phyloP scores from a whole-genome alignment of 2,888 invertebrate genomes.

The Oxyscelio sp. region DNA sequence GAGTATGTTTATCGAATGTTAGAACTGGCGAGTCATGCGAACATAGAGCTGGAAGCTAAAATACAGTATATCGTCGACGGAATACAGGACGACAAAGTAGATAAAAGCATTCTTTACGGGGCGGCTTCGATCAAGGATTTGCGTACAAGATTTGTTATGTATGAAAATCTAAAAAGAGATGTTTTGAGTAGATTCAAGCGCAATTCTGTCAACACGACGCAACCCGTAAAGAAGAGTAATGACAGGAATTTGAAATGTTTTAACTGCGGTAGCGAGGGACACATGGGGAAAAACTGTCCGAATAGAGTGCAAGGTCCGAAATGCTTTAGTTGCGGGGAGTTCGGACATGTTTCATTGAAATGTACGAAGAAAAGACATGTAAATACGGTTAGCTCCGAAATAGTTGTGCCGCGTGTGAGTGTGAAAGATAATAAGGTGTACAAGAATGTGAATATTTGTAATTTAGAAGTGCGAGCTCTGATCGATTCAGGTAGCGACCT shows the following conservation, averaged over 20 bases:
- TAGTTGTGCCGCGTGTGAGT: not conserved
- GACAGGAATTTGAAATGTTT: not conserved
- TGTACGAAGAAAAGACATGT: slow-evolving; percentile 2
- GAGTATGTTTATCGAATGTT: slow-evolving; percentile 40
- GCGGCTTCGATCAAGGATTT: slow-evolving; percentile 10
- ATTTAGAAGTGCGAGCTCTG: too few relatives aligned
- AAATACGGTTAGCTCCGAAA: not conserved
- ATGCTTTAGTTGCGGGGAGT: slow-evolving; percentile 31
- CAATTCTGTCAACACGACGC: not conserved
- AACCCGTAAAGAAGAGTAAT: not conserved
- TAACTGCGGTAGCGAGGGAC: slow-evolving; percentile 16
- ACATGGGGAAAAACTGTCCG: slow-evolving; percentile 38
- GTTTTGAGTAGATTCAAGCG: not conserved
- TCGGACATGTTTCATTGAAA: slow-evolving; percentile 25
- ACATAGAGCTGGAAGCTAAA: slow-evolving; percentile 41
- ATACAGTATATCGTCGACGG: too few relatives aligned
- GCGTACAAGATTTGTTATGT: slow-evolving; percentile 1
- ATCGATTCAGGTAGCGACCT: too few relatives aligned
- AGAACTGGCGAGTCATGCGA: slow-evolving; percentile 36
- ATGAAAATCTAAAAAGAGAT: slow-evolving; percentile 1
- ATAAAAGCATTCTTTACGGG: slow-evolving; percentile 16
- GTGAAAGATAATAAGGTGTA: slow-evolving; percentile 3
- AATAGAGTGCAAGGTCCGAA: slow-evolving; percentile 50
- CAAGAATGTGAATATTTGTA: not conserved
- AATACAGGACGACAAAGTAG: slow-evolving; percentile 9